Conservation (phyloP, 64 coral and sea anemone species). For the Actinia equina region DNA sequence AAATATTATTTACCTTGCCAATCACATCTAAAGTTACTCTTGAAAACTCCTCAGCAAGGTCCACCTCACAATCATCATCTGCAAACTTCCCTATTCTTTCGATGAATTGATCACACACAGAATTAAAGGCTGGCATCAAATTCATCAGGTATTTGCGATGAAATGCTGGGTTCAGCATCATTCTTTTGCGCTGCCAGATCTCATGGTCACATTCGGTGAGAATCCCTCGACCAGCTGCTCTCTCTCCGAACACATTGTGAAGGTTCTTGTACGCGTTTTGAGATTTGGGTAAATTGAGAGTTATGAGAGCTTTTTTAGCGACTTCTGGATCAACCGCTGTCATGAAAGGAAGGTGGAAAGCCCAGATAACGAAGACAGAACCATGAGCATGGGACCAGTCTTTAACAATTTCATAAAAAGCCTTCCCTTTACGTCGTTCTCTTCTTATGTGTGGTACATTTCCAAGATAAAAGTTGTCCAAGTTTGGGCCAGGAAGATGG, state of each 20-base stretch:
- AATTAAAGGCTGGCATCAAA: constrained; percentile 77
- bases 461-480: constrained; percentile 58
- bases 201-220: constrained; percentile 40
- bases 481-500: constrained; percentile 61
- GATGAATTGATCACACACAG: constrained; percentile 55
- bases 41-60: constrained; percentile 70
- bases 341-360: constrained; percentile 19
- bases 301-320: constrained; percentile 38
- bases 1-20: constrained; percentile 46
- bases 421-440: constrained; percentile 12
- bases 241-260: constrained; percentile 28
- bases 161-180: constrained; percentile 71
- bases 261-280: constrained; percentile 4
- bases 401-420: not conserved
- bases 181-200: constrained; percentile 55
- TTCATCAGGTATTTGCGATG: constrained; percentile 81
- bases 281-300: constrained; percentile 47
- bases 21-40: constrained; percentile 78
- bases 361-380: constrained; percentile 40
- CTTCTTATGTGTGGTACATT: constrained; percentile 16
- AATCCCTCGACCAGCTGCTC: constrained; percentile 44
- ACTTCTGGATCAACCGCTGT: constrained; percentile 42
- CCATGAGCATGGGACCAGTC: constrained; percentile 46
- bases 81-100: constrained; percentile 42
- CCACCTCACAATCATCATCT: constrained; percentile 51